Percentiles rank a stretch among this genome's conserved stretches.
Conservation (phyloP, 2,113 vertebrate species). For the Todiramphus saurophagus region DNA sequence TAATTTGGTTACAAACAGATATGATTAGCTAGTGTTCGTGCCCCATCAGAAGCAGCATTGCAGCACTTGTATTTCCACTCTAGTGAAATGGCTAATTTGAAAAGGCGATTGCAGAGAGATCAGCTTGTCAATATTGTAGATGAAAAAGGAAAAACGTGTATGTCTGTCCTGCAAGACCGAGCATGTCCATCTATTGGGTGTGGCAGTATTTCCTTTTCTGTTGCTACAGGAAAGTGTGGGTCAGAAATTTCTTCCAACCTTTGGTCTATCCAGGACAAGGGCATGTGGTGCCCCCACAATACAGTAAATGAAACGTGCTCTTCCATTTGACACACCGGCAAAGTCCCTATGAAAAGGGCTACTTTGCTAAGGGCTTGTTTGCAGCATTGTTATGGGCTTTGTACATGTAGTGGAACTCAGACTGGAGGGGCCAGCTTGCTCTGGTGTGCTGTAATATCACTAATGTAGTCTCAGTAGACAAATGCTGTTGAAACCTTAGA, state of each 20-base stretch:
- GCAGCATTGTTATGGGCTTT: neutral
- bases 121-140: slow-evolving; percentile 14
- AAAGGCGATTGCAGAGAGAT: slow-evolving; percentile 31
- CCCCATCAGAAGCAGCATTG: neutral
- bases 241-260: neutral
- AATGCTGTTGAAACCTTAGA: neutral
- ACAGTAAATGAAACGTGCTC: neutral
- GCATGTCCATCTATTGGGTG: neutral
- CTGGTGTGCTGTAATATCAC: too few species aligned
- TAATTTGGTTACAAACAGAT: neutral
- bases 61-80: neutral
- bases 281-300: neutral
- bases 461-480: neutral
- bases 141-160: neutral
- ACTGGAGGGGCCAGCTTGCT: neutral
- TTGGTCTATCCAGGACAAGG: neutral
- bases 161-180: neutral
- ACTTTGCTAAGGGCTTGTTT: neutral
- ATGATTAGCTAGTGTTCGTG: neutral
- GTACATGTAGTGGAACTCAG: neutral
- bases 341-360: neutral
- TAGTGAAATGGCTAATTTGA: slow-evolving; percentile 26
- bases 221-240: neutral
- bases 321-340: neutral
- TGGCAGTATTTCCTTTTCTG: neutral